Evolutionary conservation across 2,797 vertebrate genomes (phyloP).

Genomic region (Diglossa cyanea): DNA sequence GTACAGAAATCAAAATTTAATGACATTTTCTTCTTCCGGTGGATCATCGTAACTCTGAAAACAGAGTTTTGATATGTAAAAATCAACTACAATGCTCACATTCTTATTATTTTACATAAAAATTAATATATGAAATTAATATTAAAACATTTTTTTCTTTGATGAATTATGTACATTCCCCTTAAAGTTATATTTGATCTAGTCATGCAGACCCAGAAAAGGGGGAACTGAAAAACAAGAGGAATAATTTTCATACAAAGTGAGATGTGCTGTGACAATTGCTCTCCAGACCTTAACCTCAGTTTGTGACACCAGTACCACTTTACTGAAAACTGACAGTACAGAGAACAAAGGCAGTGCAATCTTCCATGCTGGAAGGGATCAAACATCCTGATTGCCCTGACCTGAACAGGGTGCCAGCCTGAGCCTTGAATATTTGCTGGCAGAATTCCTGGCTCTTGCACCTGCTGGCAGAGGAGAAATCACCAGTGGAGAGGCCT

Average conservation of each 20-base stretch:
- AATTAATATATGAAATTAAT: not conserved
- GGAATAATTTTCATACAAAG: not conserved
- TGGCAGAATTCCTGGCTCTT: not conserved
- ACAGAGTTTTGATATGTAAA: not conserved
- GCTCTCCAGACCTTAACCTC: not conserved
- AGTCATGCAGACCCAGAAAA: not conserved
- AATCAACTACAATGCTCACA: not conserved
- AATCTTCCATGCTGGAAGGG: not conserved
- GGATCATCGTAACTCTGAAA: not conserved
- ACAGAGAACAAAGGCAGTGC: not conserved
- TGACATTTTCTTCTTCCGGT: not conserved
- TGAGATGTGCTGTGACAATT: not conserved
- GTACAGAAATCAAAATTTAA: not conserved
- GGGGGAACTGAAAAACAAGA: not conserved
- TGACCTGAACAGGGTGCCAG: not conserved
- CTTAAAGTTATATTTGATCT: not conserved
- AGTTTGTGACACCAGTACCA: not conserved
- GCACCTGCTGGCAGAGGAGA: not conserved
- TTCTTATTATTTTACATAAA: not conserved
- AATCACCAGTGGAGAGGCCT: no score
- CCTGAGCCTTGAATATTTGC: rapidly evolving
- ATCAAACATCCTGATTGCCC: rapidly evolving
- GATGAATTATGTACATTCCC: conserved; percentile 1
- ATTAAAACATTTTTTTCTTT: not conserved
- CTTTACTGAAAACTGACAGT: not conserved